These are phyloP conservation scores for Plebejus anna DNA, from an alignment of 2,888 invertebrate species.

Conservation along the genomic window DNA sequence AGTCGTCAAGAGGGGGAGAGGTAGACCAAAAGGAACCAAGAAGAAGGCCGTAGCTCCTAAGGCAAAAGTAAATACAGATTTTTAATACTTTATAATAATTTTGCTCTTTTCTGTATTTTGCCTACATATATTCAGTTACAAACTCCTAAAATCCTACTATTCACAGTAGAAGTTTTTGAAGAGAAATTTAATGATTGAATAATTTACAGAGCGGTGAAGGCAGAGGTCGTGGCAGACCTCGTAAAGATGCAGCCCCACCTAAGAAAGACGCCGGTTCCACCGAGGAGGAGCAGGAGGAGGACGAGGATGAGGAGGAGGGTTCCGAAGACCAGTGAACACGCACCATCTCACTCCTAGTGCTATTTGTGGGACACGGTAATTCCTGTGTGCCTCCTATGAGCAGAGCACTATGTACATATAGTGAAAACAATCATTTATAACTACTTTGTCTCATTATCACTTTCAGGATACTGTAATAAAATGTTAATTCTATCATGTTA, in stretches of 20 bases:
- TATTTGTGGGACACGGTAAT: slow-evolving; percentile 73
- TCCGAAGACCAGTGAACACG: slow-evolving; percentile 71
- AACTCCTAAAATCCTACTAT: too few relatives aligned
- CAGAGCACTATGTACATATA: slow-evolving; percentile 47
- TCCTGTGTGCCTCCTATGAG: slow-evolving; percentile 42
- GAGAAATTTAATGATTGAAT: not conserved
- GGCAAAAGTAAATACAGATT: slow-evolving; percentile 56
- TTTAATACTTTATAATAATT: not conserved
- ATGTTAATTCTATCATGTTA: not conserved
- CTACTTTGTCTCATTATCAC: not conserved
- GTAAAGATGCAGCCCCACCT: slow-evolving; percentile 71
- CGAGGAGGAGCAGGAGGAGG: slow-evolving; percentile 74
- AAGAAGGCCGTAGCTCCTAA: slow-evolving; percentile 71
- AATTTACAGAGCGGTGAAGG: slow-evolving; percentile 61
- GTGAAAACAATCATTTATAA: not conserved
- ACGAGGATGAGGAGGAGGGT: slow-evolving; percentile 74
- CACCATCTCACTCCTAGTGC: slow-evolving; percentile 65
- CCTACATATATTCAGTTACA: too few relatives aligned
- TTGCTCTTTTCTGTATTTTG: not conserved
- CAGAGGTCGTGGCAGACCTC: slow-evolving; percentile 70
- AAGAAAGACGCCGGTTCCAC: slow-evolving; percentile 73
- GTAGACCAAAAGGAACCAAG: slow-evolving; percentile 78
- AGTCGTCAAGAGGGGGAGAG: slow-evolving; percentile 76
- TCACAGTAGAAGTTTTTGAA: not conserved
- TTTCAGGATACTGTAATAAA: not conserved